Base-by-base conservation (phyloP, 2,888 invertebrate genomes). In the Eristalinus sepulchralis region DNA sequence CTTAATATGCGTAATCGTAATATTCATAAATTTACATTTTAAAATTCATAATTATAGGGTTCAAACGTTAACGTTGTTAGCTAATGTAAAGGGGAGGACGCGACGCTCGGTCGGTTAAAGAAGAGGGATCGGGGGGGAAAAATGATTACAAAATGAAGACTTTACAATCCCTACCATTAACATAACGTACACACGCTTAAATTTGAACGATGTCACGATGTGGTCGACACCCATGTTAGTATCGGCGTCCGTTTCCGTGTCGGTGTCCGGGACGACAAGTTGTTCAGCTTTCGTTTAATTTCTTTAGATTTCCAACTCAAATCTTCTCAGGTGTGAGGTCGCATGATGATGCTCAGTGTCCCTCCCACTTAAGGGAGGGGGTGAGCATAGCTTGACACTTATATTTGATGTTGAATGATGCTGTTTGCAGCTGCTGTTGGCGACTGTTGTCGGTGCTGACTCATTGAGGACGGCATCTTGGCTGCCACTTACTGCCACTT, bases 311-410 rank as follows among this genome's bases (percentile, higher is more conserved):
- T 91, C 94, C 88, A 94, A 93, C 92, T 95, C 95, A 93, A 95
- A 95, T 91, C 94, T 94, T 92, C 95, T 95, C 93, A 95, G 95
- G 91, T 85, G 78, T 85, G 88, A 88, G 67, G 85, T 82, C 76
- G 82, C 73, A 83, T 73, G 76, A 78, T 88, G 81, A 77, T 88
- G 92, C 92, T 95, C 95, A 90, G 95, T 95, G 93, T 96, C 96
- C 94, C 95, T 94, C 92, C 96, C 96, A 92, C 94, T 94, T 90
- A 94, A 94, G 91, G 95, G 94, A 91, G 93, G 93, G 92, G 93
- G 91, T 90, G 94, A 92, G 88, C 92, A 91, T 86, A 83, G 81
- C 68, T 86, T 83, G 59, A 77, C 88, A 83, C 81, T 88, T 57
- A 67, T 82, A 80, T 72, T 88, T 72, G 77, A 76, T 62, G 80